Evolutionary conservation across 2,797 vertebrate species (phyloP).

Genomic region (Pseudochirops cupreus): DNA sequence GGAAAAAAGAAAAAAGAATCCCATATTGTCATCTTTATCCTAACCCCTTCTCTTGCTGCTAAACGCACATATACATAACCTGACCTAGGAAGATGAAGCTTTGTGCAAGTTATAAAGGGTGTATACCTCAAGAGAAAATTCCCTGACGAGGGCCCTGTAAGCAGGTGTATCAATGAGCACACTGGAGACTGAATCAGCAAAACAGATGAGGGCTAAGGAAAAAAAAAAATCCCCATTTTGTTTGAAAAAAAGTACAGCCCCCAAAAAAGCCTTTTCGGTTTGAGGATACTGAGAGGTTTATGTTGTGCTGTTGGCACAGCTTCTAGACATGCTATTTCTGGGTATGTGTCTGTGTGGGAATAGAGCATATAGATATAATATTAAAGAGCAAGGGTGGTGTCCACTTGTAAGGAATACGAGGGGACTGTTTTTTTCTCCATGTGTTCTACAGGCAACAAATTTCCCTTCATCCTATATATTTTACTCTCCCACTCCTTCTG

Average conservation of each 20-base stretch:
- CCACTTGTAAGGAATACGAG: not conserved
- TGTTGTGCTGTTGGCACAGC: not conserved
- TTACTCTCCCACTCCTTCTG: not conserved
- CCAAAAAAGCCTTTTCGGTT: not conserved
- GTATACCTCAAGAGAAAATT: conserved; percentile 9
- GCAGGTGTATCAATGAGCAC: not conserved
- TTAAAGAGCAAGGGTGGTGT: not conserved
- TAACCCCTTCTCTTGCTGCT: not conserved
- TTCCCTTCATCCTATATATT: not conserved
- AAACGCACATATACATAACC: not conserved
- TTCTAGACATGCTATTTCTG: not conserved
- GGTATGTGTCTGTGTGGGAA: not conserved
- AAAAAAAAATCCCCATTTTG: not conserved
- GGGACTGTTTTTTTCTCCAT: not conserved
- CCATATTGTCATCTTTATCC: not conserved
- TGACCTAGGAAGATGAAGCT: not conserved
- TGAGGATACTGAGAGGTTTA: not conserved
- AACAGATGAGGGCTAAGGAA: not conserved
- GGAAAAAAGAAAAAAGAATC: conserved; percentile 30
- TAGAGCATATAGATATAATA: not conserved
- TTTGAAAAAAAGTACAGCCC: not conserved
- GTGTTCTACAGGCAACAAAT: not conserved
- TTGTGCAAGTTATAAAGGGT: not conserved
- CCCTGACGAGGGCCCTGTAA: not conserved
- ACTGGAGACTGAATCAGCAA: not conserved